Evolutionary conservation across 2,888 invertebrate genomes (phyloP).

Genomic region (Pollenia amentaria): DNA sequence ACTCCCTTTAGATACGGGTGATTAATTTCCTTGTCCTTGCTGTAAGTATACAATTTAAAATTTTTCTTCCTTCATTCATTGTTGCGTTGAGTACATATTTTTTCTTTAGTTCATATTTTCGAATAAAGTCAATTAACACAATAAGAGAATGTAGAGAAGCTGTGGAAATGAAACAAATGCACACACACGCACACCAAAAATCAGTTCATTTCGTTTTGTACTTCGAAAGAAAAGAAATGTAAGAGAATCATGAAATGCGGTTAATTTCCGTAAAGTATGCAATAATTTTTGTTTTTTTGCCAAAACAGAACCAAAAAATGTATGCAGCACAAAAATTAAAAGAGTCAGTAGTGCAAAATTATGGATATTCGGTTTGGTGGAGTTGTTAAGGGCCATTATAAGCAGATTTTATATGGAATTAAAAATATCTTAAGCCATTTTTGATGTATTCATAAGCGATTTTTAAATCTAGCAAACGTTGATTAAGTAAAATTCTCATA

Average conservation of each 20-base stretch:
- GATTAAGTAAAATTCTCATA: too few species aligned
- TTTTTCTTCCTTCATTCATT: conserved; percentile 1
- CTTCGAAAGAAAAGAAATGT: conserved; percentile 36
- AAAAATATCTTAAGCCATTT: too few species aligned
- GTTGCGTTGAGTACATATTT: conserved; percentile 40
- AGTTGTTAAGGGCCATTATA: not conserved
- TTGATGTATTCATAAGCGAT: too few species aligned
- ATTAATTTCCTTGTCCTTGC: conserved; percentile 70
- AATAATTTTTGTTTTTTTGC: conserved; percentile 80
- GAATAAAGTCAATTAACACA: conserved; percentile 63
- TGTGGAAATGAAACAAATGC: conserved; percentile 40
- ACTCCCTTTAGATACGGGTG: conserved; percentile 69
- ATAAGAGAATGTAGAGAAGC: conserved; percentile 20
- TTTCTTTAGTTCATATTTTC: conserved; percentile 64
- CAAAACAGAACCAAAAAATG: conserved; percentile 74
- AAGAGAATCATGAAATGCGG: conserved; percentile 78
- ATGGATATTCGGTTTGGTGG: not conserved
- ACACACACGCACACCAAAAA: not conserved
- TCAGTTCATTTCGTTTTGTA: conserved; percentile 45
- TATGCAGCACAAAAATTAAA: conserved; percentile 53
- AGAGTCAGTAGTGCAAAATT: not conserved
- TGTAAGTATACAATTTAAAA: conserved; percentile 24
- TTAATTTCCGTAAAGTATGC: conserved; percentile 83
- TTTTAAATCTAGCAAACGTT: too few species aligned
- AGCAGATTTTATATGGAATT: not conserved